These are phyloP conservation scores for Diabrotica undecimpunctata DNA, from an alignment of 1,140 invertebrate species.

Conservation along the genomic window DNA sequence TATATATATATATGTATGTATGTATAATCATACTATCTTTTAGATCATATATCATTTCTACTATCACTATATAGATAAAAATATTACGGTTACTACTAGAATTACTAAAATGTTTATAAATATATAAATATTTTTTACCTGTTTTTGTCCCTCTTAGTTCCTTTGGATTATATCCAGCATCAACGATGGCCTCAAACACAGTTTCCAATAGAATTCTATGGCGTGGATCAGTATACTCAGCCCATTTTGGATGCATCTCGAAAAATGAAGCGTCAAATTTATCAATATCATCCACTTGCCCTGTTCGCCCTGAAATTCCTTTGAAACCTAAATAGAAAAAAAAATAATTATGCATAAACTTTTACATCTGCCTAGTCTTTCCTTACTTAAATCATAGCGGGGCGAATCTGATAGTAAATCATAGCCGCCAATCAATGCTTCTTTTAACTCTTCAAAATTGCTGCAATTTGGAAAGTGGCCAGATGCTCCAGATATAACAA, in stretches of 20 bases:
- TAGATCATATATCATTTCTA: no score
- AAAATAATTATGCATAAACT: no score
- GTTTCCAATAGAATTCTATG: background rate
- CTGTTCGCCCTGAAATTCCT: conserved; percentile 64
- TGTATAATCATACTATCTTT: no score
- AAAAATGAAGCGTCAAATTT: conserved; percentile 59
- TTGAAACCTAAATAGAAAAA: conserved; percentile 61
- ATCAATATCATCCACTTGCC: conserved; percentile 71
- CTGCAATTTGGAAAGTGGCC: background rate
- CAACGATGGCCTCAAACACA: background rate
- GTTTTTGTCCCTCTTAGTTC: background rate
- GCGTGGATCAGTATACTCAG: conserved; percentile 43
- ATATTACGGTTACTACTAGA: no score
- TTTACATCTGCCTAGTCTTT: no score
- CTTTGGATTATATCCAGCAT: conserved; percentile 9
- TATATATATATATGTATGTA: no score
- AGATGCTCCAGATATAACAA: background rate
- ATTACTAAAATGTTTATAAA: no score
- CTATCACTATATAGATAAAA: no score
- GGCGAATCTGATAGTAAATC: background rate
- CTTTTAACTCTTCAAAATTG: background rate
- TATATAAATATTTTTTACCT: background rate
- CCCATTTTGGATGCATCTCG: conserved; percentile 51
- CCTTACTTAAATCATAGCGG: no score
- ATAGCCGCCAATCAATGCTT: background rate